Base-by-base conservation (phyloP, 2,113 vertebrate species). In the Mugil cephalus region DNA sequence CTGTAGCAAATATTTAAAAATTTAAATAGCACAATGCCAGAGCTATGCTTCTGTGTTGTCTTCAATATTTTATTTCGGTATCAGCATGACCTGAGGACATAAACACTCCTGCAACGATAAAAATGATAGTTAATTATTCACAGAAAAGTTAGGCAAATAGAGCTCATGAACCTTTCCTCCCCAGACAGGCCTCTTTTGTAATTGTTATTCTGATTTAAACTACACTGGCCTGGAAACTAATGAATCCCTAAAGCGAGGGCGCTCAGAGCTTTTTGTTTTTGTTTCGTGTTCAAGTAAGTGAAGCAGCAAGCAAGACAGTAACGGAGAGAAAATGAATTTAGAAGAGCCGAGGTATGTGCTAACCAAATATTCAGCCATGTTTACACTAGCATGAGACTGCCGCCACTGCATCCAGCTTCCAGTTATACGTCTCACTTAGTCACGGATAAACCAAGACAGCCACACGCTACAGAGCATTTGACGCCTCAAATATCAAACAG, bases 311-410 rank as follows among this genome's bases (percentile, higher is more conserved):
- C 3, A 11, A 30, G 50, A 12, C 17, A 53, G 35, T 10, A 19
- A 61, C 47, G 39, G 12, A 30, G 51, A 51, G 66, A 48, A 60
- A 74, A 67, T 24, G 7, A 66, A 35, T 71, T 74, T 40, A 48
- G 52, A 39, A 67, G 38, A 69, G 52, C 30, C 58, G 36, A 71
- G 65, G 52, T 69, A 74, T 38, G 62, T 24, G 53, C 58, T 19
- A 56, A 61, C 43, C 56, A 74, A 68, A 68, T 54, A 63, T 43
- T 30, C 6, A 12, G 60, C 34, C 64, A 14, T 60, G 73, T 82
- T 84, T 75, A 72, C 51, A 68, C 54, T 65, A 46, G 51, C 60
- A 53, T 39, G 55, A 77, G 21, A 48, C 35, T 69, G 61, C 51
- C 43, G 43, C 54, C 39, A 12, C 62, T 54, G 54, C 56, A 21